A percentile compares a stretch with the other conserved stretches of the same genome.
phyloP scores from a whole-genome alignment of 1,140 invertebrate species.

The Telenomus remus region DNA sequence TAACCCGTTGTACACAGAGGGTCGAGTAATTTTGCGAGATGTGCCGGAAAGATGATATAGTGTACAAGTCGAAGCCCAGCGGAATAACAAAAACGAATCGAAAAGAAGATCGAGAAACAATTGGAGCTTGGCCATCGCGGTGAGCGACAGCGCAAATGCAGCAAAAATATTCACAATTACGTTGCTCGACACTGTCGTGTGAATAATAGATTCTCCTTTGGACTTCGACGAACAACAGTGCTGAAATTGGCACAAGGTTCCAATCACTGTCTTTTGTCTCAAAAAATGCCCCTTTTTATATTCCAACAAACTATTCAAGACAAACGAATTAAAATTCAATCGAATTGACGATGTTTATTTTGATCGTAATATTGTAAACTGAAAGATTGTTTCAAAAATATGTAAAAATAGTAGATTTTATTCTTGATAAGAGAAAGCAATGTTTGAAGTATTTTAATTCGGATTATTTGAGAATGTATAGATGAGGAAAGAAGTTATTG shows the following conservation, averaged over 20 bases:
- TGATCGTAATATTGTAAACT: too few species aligned
- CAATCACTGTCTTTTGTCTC: conserved; percentile 48
- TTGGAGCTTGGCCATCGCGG: conserved; percentile 71
- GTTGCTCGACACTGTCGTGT: conserved; percentile 60
- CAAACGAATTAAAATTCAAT: too few species aligned
- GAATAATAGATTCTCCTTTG: conserved; percentile 70
- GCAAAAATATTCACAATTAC: conserved; percentile 75
- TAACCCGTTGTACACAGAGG: too few species aligned
- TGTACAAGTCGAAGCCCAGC: conserved; percentile 14
- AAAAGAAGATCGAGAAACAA: conserved; percentile 67
- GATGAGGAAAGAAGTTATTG: background rate
- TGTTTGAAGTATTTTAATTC: conserved; percentile 16
- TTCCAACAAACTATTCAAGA: conserved; percentile 3
- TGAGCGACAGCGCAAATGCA: conserved; percentile 73
- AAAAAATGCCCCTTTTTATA: conserved; percentile 44
- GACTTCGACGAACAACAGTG: conserved; percentile 62
- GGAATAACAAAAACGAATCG: conserved; percentile 38
- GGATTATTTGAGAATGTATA: conserved; percentile 9
- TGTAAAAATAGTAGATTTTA: too few species aligned
- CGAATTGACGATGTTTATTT: too few species aligned
- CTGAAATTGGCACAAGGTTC: conserved; percentile 73
- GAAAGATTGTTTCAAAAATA: conserved; percentile 1
- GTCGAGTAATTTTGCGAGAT: background rate
- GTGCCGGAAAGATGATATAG: conserved; percentile 29
- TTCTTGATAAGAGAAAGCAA: too few species aligned